Percentiles rank a stretch among this genome's conserved stretches.
Conservation (phyloP, 2,113 vertebrate genomes). For the Oceanites oceanicus region DNA sequence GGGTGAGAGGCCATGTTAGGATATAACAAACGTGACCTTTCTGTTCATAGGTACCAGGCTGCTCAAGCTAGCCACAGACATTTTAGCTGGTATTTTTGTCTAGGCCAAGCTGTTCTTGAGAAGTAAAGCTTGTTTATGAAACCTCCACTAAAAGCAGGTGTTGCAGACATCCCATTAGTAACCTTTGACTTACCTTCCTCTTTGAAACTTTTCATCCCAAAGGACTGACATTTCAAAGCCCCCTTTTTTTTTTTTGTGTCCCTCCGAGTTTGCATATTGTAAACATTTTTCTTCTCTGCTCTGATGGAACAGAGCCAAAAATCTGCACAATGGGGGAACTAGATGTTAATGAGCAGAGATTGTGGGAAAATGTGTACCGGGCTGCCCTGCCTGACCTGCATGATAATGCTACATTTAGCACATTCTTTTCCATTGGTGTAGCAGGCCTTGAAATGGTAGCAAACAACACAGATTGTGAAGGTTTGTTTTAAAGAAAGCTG, state of each 20-base stretch:
- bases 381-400: slow-evolving; percentile 68
- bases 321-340: slow-evolving; percentile 67
- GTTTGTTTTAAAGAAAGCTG: slow-evolving; percentile 55
- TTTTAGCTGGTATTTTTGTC: slow-evolving; percentile 21
- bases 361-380: slow-evolving; percentile 70
- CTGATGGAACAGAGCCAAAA: slow-evolving; percentile 67
- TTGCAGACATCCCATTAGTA: slow-evolving; percentile 62
- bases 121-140: slow-evolving; percentile 58
- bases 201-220: slow-evolving; percentile 59
- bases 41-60: slow-evolving; percentile 13
- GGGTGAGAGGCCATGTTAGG: slow-evolving; percentile 13
- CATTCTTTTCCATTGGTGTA: slow-evolving; percentile 70
- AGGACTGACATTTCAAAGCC: slow-evolving; percentile 54
- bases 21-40: slow-evolving; percentile 44
- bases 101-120: slow-evolving; percentile 5
- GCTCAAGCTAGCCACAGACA: slow-evolving; percentile 28
- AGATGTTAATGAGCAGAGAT: slow-evolving; percentile 72
- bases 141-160: slow-evolving; percentile 60
- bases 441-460: slow-evolving; percentile 56
- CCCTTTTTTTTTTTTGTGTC: not conserved
- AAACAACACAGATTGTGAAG: slow-evolving; percentile 59
- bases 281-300: slow-evolving; percentile 63
- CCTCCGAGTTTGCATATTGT: slow-evolving; percentile 66
- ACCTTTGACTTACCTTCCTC: slow-evolving; percentile 62
- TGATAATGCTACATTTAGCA: slow-evolving; percentile 75